Evolutionary conservation across 2,113 vertebrate genomes (phyloP), one percentile per base, ranked within the genome.

Genomic region (Oreamnos americanus): DNA sequence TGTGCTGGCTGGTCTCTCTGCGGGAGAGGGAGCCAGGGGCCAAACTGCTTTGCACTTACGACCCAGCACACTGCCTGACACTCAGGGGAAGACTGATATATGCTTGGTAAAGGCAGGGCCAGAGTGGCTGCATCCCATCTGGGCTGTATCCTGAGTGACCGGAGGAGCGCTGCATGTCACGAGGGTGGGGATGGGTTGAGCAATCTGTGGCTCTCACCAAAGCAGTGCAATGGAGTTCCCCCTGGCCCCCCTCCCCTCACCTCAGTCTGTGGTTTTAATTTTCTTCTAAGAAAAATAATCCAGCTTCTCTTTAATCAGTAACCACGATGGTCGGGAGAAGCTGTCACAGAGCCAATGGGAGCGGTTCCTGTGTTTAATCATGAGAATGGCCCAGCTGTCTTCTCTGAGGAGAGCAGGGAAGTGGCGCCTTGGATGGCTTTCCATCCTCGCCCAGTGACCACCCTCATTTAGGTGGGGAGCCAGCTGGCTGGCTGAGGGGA

Each of bases 261-360:
- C 45, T 43, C 9, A 25, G 28, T 79, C 7, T 64, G 67, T 94
- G 79, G 71, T 39, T 97, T 96, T 94, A 90, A 86, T 97, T 96
- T 91, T 83, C 78, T 87, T 82, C 82, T 53, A 95, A 96, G 91
- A 95, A 95, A 96, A 97, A 79, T 87, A 88, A 89, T 81, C 55
- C 53, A 39, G 71, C 43, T 90, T 92, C 19, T 94, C 89, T 97
- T 85, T 97, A 94, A 91, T 94, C 79, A 82, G 97, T 57, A 90
- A 93, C 60, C 15, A 25, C 39, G 14, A 15, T n/a, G 85, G 86
- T 89, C 45, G 57, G 93, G 49, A 74, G 33, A 87, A 28, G 62
- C 53, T 6, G 5, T 47, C 60, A 7, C 9, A 43, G 96, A 87
- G 91, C 87, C 2, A 0, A 21, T 87, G 51, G 96, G 95, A 55